Evolutionary conservation across 2,797 vertebrate species (phyloP), one percentile per base, ranked within the genome.

Genomic region (Sparidentex hasta): DNA sequence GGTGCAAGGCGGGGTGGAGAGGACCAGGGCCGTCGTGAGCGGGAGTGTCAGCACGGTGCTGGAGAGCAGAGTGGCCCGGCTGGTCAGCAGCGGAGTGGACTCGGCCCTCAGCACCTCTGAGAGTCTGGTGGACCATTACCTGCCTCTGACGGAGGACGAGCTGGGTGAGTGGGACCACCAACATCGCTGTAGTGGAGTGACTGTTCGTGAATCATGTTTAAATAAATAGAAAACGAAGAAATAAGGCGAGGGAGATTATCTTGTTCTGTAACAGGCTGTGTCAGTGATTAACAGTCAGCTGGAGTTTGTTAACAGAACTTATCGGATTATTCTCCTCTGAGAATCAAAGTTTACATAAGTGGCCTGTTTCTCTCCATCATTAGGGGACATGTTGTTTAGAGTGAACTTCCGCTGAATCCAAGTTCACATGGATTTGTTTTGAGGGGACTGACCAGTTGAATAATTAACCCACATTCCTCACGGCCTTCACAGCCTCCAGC

Each of bases 61-160:
- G 88, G 96, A 95, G 43, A 98, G 97, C 89, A 93, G 92, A 48
- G 88, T 98, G 92, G 92, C 88, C 13, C 95, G 83, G 9, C 80
- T 97, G 62, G 84, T 99, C 88, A 97, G 92, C 94, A 96, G 84
- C 0, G 88, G 97, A 0, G 87, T 98, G 78, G 95, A 97, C 83
- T 95, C 92, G 2, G 97, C 97, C 0, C 94, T 99, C 65, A 95
- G 91, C 43, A 96, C 91, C 11, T 98, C 97, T 0, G 98, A 99
- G 91, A 93, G 81, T 6, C 93, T 98, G 78, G 94, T 99, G 85
- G 97, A 99, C 70, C 96, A 95, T 61, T 98, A 97, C 70, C 94
- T 99, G 29, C 98, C 97, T 25, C 91, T 96, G 81, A 95, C 96
- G 0, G 95, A 97, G 85, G 95, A 96, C 14, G 96, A 97, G 56